These are phyloP conservation scores for Thunnus albacares DNA, from an alignment of 2,797 vertebrate genomes.

Conservation along the genomic window DNA sequence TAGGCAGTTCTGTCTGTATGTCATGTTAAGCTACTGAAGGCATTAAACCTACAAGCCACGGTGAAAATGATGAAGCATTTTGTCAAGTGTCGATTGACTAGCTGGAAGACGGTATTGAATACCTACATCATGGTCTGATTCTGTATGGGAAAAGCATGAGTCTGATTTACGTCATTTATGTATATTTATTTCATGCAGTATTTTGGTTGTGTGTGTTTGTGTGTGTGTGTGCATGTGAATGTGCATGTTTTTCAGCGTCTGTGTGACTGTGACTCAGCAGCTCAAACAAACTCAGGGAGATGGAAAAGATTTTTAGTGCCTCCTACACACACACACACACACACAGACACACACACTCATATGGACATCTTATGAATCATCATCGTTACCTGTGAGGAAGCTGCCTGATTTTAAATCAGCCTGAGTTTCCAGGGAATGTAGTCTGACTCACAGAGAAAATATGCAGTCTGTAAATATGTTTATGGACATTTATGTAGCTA, in stretches of 20 bases:
- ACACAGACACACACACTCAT: constrained; percentile 39
- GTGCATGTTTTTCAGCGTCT: constrained; percentile 30
- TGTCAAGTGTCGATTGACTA: constrained; percentile 4
- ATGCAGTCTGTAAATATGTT: constrained; percentile 34
- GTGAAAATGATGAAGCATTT: background rate
- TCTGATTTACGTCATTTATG: constrained; percentile 27
- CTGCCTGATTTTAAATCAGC: constrained; percentile 66
- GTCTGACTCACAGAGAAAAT: constrained; percentile 47
- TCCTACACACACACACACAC: constrained; percentile 63
- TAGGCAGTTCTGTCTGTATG: constrained; percentile 2
- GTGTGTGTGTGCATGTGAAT: constrained; percentile 22
- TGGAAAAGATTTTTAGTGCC: constrained; percentile 70
- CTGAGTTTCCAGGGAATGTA: constrained; percentile 50
- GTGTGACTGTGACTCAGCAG: constrained; percentile 74
- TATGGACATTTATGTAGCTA: background rate
- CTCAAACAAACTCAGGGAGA: constrained; percentile 65
- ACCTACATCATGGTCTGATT: constrained; percentile 24
- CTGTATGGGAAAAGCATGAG: constrained; percentile 5
- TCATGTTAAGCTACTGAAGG: background rate
- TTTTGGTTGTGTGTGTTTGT: constrained; percentile 31
- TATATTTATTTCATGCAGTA: constrained; percentile 11
- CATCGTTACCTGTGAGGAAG: constrained; percentile 73
- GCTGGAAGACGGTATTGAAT: constrained; percentile 22
- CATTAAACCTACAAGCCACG: constrained; percentile 1
- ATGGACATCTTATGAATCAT: constrained; percentile 78